Conservation (phyloP, 1,140 invertebrate species). For the Pectinophora gossypiella region DNA sequence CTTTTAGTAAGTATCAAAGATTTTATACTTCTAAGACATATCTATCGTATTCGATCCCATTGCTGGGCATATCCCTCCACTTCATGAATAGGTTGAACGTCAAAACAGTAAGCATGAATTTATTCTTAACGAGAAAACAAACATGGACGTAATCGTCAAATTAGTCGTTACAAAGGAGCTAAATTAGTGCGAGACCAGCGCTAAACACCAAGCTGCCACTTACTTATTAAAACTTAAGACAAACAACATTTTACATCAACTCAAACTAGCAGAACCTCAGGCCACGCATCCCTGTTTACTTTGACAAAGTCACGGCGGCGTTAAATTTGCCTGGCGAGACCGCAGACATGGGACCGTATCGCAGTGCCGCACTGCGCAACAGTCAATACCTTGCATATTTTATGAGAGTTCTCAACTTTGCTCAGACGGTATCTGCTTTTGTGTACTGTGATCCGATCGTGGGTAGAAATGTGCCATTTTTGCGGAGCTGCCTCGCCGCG, state of each 20-base stretch:
- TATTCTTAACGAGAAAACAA: no score
- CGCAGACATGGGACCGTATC: constrained; percentile 36
- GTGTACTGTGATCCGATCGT: constrained; percentile 3
- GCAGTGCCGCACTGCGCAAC: constrained; percentile 53
- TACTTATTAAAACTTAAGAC: constrained; percentile 17
- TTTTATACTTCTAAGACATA: no score
- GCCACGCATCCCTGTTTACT: constrained; percentile 52
- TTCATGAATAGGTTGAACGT: no score
- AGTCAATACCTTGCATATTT: constrained; percentile 66
- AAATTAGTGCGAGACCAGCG: neutral
- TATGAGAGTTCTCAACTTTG: constrained; percentile 29
- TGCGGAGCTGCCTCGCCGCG: neutral
- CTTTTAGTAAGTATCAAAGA: no score
- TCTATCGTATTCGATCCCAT: no score
- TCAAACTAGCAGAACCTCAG: constrained; percentile 33
- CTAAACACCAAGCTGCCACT: neutral
- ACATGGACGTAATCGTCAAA: no score
- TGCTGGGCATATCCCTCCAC: no score
- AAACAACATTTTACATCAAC: constrained; percentile 38
- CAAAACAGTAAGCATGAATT: no score
- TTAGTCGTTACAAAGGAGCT: no score
- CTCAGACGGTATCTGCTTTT: constrained; percentile 21
- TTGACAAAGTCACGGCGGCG: constrained; percentile 51
- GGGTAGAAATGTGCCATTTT: neutral
- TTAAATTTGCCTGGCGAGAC: constrained; percentile 42